Percentiles rank a stretch among this genome's conserved stretches.
Evolutionary conservation across 2,113 vertebrate genomes (phyloP).

Genomic region (Erythrolamprus reginae): DNA sequence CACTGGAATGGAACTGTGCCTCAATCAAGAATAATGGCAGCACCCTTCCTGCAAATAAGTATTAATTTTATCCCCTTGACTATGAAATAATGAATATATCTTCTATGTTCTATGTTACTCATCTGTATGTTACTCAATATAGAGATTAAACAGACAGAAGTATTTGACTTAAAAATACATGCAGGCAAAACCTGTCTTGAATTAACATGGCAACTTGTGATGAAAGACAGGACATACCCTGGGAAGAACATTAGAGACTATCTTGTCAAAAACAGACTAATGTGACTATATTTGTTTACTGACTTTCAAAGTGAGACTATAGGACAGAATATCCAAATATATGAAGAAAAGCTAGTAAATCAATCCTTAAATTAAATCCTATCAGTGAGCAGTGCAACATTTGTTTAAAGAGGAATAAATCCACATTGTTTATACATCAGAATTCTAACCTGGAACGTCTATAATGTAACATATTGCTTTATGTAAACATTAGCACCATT

Average conservation of each 20-base stretch:
- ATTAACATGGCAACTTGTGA: not conserved
- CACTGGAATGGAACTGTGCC: not conserved
- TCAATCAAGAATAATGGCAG: not conserved
- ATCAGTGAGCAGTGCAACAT: not conserved
- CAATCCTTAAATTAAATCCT: not conserved
- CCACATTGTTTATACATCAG: not conserved
- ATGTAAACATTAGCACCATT: slow-evolving; percentile 23
- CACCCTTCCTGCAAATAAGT: not conserved
- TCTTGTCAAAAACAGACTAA: not conserved
- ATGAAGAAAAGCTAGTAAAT: not conserved
- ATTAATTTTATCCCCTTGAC: not conserved
- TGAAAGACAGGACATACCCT: not conserved
- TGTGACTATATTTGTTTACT: not conserved
- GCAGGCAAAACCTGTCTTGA: not conserved
- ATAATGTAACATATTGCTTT: slow-evolving; percentile 12
- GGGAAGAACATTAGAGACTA: not conserved
- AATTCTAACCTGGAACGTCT: slow-evolving; percentile 1
- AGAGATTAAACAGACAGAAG: not conserved
- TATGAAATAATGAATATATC: not conserved
- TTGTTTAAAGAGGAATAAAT: not conserved
- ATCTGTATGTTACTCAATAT: too few species aligned
- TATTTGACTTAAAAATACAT: not conserved
- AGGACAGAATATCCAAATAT: not conserved
- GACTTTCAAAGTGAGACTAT: not conserved
- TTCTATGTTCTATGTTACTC: not conserved